Evolutionary conservation across 2,888 invertebrate species (phyloP).

Genomic region (Gymnosoma rotundatum): DNA sequence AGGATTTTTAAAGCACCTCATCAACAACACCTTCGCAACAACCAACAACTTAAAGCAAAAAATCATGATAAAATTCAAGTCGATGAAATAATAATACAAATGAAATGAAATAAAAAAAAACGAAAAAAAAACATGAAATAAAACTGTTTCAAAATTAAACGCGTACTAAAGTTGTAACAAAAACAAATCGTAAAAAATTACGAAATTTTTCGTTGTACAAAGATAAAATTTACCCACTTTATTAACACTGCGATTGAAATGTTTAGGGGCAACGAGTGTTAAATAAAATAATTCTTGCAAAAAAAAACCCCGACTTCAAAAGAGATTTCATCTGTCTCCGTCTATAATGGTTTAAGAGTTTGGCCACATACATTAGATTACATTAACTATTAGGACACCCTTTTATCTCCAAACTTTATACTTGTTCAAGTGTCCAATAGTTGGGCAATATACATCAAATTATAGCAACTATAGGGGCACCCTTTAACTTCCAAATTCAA

Average conservation of each 20-base stretch:
- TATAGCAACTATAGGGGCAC: no score
- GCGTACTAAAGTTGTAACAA: slow-evolving; percentile 47
- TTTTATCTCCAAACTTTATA: no score
- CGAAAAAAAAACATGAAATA: slow-evolving; percentile 5
- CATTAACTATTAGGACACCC: no score
- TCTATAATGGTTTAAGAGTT: no score
- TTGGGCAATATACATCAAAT: no score
- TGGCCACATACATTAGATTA: no score
- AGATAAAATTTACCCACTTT: slow-evolving; percentile 33
- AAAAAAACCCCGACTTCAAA: no score
- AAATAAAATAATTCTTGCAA: neutral
- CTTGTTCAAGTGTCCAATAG: no score
- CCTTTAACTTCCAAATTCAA: no score
- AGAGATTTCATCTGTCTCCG: no score
- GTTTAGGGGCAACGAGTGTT: slow-evolving; percentile 1
- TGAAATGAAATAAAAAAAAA: slow-evolving; percentile 20
- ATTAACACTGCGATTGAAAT: slow-evolving; percentile 4
- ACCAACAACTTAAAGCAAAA: slow-evolving; percentile 23
- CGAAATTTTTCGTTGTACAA: slow-evolving; percentile 53
- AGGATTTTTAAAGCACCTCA: slow-evolving; percentile 33
- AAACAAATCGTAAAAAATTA: slow-evolving; percentile 39
- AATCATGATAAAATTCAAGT: slow-evolving; percentile 27
- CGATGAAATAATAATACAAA: slow-evolving; percentile 44
- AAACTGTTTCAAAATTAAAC: slow-evolving; percentile 59
- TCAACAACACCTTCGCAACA: slow-evolving; percentile 54